Percentiles rank a stretch among this genome's conserved stretches.
These are phyloP conservation scores for Cephonodes hylas DNA, from an alignment of 2,888 invertebrate species.

Conservation along the genomic window DNA sequence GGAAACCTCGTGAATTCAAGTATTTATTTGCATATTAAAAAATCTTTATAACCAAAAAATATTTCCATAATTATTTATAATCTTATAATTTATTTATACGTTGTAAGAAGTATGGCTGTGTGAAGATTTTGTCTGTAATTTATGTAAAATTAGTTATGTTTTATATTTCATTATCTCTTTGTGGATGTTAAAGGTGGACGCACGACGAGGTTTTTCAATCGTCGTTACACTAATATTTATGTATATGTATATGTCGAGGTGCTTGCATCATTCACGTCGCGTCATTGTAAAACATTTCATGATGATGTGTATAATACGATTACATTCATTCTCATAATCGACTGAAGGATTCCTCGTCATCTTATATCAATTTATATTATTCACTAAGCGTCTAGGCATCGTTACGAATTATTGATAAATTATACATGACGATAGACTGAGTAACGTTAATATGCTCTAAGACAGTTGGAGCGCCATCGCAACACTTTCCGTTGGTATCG, in stretches of 20 bases:
- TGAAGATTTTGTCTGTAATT: slow-evolving; percentile 71
- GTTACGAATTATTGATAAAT: slow-evolving; percentile 37
- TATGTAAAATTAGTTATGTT: slow-evolving; percentile 50
- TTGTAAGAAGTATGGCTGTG: slow-evolving; percentile 76
- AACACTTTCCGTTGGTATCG: not conserved
- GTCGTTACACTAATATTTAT: slow-evolving; percentile 33
- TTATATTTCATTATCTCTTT: slow-evolving; percentile 36
- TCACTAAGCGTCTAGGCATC: not conserved
- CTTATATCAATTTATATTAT: slow-evolving; percentile 7
- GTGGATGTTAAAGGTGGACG: not conserved
- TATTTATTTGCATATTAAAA: slow-evolving; percentile 62
- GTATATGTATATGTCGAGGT: slow-evolving; percentile 4
- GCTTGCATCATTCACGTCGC: slow-evolving; percentile 3
- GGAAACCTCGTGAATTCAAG: slow-evolving; percentile 43
- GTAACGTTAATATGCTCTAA: slow-evolving; percentile 64
- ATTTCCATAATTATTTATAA: slow-evolving; percentile 60
- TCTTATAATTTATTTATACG: slow-evolving; percentile 66
- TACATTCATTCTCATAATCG: not conserved
- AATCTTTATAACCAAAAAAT: slow-evolving; percentile 71
- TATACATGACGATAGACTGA: slow-evolving; percentile 66
- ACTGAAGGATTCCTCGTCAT: not conserved
- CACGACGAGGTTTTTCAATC: not conserved
- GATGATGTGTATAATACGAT: not conserved
- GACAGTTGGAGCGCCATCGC: slow-evolving; percentile 35
- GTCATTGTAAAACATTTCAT: not conserved